Conservation (phyloP, 1,140 invertebrate species). For the Nasonia vitripennis region DNA sequence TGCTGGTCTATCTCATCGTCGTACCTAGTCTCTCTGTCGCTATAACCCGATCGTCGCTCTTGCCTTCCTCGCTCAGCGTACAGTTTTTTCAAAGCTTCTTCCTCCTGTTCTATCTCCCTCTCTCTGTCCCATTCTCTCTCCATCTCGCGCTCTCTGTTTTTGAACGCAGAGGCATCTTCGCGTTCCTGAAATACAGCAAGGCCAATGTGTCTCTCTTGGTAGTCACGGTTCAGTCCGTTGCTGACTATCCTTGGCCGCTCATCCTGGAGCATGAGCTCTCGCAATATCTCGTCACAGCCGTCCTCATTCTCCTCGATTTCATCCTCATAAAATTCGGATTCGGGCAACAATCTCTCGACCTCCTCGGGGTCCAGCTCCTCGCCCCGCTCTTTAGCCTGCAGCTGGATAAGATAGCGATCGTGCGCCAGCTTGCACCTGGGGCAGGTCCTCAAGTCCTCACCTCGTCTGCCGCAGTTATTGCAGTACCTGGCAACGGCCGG, state of each 20-base stretch:
- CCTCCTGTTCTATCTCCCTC: not conserved
- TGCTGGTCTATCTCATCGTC: not conserved
- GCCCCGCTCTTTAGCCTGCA: not conserved
- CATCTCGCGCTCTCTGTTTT: not conserved
- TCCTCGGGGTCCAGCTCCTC: not conserved
- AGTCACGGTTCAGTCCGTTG: not conserved
- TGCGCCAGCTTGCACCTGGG: constrained; percentile 14
- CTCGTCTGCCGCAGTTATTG: constrained; percentile 36
- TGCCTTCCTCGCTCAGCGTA: not conserved
- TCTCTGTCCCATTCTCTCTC: not conserved
- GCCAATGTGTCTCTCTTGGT: not conserved
- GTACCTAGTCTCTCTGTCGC: not conserved
- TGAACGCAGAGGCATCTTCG: not conserved
- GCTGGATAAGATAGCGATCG: not conserved
- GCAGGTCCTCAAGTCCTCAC: constrained; percentile 7
- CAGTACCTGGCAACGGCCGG: not conserved
- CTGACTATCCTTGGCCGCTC: not conserved
- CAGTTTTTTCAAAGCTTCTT: not conserved
- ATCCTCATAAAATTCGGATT: not conserved
- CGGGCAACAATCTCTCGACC: not conserved
- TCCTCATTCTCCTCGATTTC: no score
- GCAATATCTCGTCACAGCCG: not conserved
- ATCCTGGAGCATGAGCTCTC: not conserved
- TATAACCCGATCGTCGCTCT: not conserved
- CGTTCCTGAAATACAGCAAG: not conserved